Evolutionary conservation across 35 echinoderm and acorn worm genomes (phyloP), one percentile per base, ranked within the genome.

Genomic region (Eucidaris tribuloides): DNA sequence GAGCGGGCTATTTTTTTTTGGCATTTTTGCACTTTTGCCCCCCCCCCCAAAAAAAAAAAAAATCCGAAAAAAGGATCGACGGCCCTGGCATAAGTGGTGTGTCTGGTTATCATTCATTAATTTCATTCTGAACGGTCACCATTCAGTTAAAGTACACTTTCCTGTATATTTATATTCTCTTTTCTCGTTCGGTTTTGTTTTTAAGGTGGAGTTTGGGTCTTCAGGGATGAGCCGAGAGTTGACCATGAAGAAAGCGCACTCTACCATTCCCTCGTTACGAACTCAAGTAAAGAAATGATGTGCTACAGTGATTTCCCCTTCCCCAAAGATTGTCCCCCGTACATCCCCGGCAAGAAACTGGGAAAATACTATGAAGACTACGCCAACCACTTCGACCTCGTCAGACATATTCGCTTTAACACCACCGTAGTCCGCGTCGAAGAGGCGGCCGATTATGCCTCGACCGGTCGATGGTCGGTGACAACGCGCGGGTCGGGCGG

Each of bases 291-390:
- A 74, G 93, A 96, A 71, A 81, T 83, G 59, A 80, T 25, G 14
- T 86, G 83, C 46, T 96, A 70, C 79, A 91, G 88, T 52, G 93
- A 96, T 42, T 96, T 91, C 84, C 93, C 88, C 0, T 91, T 91
- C 45, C 88, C 93, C 2, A 88, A 91, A 42, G 81, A 91, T 7
- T 91, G 80, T 38, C 83, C 93, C 3, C 66, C 80, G 1, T 96
- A 83, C 39, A 78, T 96, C 18, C 37, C 56, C 24, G 77, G 64
- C 20, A 28, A 62, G 0, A 71, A 84, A 15, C 41, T 87, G 4
- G 65, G 77, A 19, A 72, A 84, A 48, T 88, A 96, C 63, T 55
- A 83, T 17, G 32, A 81, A 6, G 80, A 86, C 45, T 96, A 96
- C 62, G 88, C 93, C 17, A 81, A 96, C 25, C 58, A 96, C 54